Conservation (phyloP, 2,888 invertebrate species). For the Euproctis similis region DNA sequence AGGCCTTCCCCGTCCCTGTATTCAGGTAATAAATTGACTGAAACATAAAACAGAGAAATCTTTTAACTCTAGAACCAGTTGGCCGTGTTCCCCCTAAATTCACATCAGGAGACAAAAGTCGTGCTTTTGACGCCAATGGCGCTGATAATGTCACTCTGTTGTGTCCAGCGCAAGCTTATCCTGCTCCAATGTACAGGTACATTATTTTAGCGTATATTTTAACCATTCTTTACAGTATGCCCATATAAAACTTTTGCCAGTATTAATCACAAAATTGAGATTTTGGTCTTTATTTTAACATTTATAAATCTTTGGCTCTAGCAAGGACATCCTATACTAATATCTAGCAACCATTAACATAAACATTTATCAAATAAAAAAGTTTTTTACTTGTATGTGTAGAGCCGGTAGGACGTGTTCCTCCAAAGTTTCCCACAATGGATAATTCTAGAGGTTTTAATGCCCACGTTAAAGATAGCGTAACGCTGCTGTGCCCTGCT, state of each 20-base stretch:
- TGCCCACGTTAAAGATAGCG: constrained; percentile 68
- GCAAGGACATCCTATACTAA: constrained; percentile 80
- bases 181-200: constrained; percentile 80
- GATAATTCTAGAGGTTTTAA: constrained; percentile 78
- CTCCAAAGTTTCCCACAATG: constrained; percentile 83
- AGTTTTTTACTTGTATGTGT: constrained; percentile 33
- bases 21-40: constrained; percentile 76
- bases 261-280: too few species aligned
- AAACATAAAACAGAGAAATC: constrained; percentile 9
- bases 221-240: too few species aligned
- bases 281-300: too few species aligned
- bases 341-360: constrained; percentile 76
- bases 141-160: constrained; percentile 73
- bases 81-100: constrained; percentile 81
- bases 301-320: too few species aligned
- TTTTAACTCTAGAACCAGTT: constrained; percentile 75
- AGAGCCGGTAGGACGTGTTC: constrained; percentile 78
- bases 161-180: constrained; percentile 86
- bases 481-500: constrained; percentile 81
- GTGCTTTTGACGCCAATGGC: constrained; percentile 76
- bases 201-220: too few species aligned
- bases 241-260: too few species aligned
- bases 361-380: constrained; percentile 7
- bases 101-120: constrained; percentile 78
- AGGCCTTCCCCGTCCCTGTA: constrained; percentile 83